phyloP scores from a whole-genome alignment of 2,113 vertebrate genomes.

The Cinclus cinclus region DNA sequence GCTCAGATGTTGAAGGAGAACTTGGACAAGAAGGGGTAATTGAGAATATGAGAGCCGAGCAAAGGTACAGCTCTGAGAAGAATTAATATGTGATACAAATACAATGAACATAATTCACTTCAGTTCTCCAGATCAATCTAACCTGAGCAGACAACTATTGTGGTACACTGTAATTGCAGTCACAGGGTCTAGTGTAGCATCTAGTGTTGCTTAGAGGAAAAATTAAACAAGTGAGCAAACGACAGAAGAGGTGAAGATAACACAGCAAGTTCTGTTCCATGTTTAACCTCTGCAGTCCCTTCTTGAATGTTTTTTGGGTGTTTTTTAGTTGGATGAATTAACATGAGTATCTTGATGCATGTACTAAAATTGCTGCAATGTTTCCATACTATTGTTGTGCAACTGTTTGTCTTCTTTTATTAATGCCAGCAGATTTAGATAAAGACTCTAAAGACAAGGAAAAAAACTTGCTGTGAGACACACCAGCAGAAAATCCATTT shows the following conservation, averaged over 20 bases:
- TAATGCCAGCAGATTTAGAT: neutral
- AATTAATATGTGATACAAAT: constrained; percentile 1
- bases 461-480: neutral
- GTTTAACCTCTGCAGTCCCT: neutral
- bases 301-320: neutral
- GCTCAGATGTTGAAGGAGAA: neutral
- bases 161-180: neutral
- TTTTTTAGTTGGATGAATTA: neutral
- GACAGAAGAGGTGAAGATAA: neutral
- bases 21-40: neutral
- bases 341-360: neutral
- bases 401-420: neutral
- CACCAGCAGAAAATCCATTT: neutral
- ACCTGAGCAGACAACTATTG: neutral
- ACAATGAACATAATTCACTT: neutral
- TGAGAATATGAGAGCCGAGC: neutral
- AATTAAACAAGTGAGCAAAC: neutral
- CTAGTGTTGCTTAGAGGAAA: neutral
- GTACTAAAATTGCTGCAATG: neutral
- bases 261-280: neutral
- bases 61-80: neutral
- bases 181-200: neutral
- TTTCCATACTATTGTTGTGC: neutral
- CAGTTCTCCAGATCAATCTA: neutral
- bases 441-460: neutral